Conservation (phyloP, 2,113 vertebrate genomes). For the Hippocampus mohnikei region DNA sequence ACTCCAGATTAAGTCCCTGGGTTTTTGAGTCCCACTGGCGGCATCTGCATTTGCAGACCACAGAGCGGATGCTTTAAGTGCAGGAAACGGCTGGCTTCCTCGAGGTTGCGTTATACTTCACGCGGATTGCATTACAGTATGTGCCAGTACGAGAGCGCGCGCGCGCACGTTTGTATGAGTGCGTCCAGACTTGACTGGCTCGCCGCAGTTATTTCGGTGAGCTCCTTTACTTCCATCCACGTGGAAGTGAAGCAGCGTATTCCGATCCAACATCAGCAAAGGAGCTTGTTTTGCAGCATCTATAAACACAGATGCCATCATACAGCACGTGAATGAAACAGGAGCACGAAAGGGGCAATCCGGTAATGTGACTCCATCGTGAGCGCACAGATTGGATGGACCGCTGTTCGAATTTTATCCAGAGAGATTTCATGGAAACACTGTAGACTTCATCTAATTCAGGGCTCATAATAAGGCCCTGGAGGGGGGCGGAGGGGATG, state of each 20-base stretch:
- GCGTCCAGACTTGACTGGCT: neutral
- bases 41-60: neutral
- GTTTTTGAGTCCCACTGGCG: too few species aligned
- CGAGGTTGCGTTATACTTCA: neutral
- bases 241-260: neutral
- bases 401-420: neutral
- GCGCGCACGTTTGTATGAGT: neutral
- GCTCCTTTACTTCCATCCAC: neutral
- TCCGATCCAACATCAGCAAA: neutral
- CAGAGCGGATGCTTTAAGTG: neutral
- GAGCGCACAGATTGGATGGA: neutral
- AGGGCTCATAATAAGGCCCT: neutral
- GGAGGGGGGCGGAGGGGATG: neutral
- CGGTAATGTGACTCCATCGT: neutral
- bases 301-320: neutral
- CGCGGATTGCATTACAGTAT: neutral
- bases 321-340: neutral
- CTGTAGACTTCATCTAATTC: neutral
- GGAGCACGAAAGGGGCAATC: neutral
- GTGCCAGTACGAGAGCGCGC: neutral
- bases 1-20: too few species aligned
- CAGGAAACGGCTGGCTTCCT: conserved; percentile 1
- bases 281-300: neutral
- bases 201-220: neutral
- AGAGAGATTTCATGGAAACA: neutral